Conservation (phyloP, 2,888 invertebrate species). For the Plebejus argus region DNA sequence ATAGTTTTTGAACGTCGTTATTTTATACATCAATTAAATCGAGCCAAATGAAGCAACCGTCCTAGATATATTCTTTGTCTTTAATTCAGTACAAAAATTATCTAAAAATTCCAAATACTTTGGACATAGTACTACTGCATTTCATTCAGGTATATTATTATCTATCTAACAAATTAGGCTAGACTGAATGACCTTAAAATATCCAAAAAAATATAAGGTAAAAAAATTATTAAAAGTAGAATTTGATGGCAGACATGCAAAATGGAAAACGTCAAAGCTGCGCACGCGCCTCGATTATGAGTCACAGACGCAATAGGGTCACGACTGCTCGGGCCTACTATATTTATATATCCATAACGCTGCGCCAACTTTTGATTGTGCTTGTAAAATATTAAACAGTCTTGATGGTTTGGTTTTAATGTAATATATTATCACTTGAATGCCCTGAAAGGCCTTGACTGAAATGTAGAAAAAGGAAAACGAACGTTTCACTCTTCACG, state of each 20-base stretch:
- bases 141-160: not conserved
- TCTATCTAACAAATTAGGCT: not conserved
- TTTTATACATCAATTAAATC: no score
- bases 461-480: not conserved
- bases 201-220: not conserved
- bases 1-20: no score
- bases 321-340: conserved; percentile 59
- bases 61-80: no score
- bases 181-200: not conserved
- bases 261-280: conserved; percentile 70
- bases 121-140: no score
- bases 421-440: not conserved
- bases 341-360: conserved; percentile 51
- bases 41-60: no score
- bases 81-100: no score
- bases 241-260: conserved; percentile 56
- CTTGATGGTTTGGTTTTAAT: conserved; percentile 49
- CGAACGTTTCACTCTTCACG: not conserved
- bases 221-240: conserved; percentile 40
- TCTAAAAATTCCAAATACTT: no score
- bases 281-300: conserved; percentile 74
- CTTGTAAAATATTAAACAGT: conserved; percentile 47
- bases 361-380: conserved; percentile 69
- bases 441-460: not conserved
- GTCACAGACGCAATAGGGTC: conserved; percentile 77